Evolutionary conservation across 2,888 invertebrate genomes (phyloP), one percentile per base, ranked within the genome.

Genomic region (Phania funesta): DNA sequence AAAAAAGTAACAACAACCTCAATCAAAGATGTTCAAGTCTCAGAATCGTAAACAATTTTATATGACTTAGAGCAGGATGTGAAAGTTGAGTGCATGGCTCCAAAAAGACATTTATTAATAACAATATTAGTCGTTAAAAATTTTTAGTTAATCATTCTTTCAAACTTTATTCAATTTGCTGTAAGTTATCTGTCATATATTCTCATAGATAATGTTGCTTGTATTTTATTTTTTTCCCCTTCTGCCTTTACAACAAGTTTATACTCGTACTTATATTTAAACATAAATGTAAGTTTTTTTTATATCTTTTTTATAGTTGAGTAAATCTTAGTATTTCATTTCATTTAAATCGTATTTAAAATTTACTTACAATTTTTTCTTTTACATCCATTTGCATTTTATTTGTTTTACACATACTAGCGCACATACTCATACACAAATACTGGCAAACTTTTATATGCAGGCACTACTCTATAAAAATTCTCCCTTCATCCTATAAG

Each of bases 241-340:
- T 11, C 11, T 13, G 11, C 11, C 35, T 35, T 3, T 35, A 3
- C 35, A 1, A 9, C 11, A 9, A 9, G 3, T 3, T 35, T 11
- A 11, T 38, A 26, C 35, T 4, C n/a, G n/a, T 35, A 6, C 35
- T 13, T 35, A 41, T 38, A 7, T 8, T 16, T 18, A 13, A 16
- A 56, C 4, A 48, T 48, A 65, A 22, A 22, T 58, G 4, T 50
- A 32, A 38, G 11, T 58, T 41, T 44, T 26, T 38, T 16, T 50
- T 50, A 3, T 29, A 16, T 29, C 9, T 16, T 38, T 75, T 75
- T 77, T 64, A 64, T 71, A 70, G 70, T 77, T 77, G 77, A 77
- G 70, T 77, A 70, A 77, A 77, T 77, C 77, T 77, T 77, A 70
- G 64, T 54, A 77, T 77, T 77, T 62, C 64, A 77, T 64, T 77